Evolutionary conservation across 1,140 invertebrate genomes (phyloP), one percentile per base, ranked within the genome.

Genomic region (Drosophila mauritiana): DNA sequence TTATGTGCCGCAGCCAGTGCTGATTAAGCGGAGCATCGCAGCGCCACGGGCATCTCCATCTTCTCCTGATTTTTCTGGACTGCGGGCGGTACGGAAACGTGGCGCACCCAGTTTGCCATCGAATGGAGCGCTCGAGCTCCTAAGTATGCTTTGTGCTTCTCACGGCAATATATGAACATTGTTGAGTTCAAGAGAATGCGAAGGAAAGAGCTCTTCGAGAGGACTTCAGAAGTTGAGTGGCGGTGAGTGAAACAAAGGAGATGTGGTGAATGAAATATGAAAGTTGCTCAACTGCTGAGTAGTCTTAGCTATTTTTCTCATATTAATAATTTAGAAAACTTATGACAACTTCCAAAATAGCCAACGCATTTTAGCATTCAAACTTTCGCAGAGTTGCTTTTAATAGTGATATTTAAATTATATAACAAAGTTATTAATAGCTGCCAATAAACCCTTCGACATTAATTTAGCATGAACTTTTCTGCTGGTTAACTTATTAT

Each of bases 21-120:
- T 88, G 84, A 88, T 88, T 89, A 88, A 88, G 80, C 84, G 63
- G 45, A 75, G 65, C 83, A 72, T 78, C 72, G 70, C 56, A 78
- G 58, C 67, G 51, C 67, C 40, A 46, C 78, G 55, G 56, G 78
- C 51, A 53, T 58, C 43, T 63, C 31, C 53, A 25, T 22, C 11
- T n/a, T 25, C 36, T 39, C 4, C 34, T 51, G 11, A 15, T 17
- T 51, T 52, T 22, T 27, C 11, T 36, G 48, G 46, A 52, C 63
- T 76, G 76, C 80, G 42, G 64, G 70, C 37, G 70, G 53, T 63
- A 31, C 42, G 34, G 39, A 79, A 70, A 51, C 46, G 61, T 61
- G 45, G 40, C 0, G 25, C 1, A 13, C 17, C 43, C 15, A 73
- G 43, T 53, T 31, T 61, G 34, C 56, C 63, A 69, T 81, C 59